These are phyloP conservation scores for Diachasma alloeum DNA, from an alignment of 1,140 invertebrate species.

Conservation along the genomic window DNA sequence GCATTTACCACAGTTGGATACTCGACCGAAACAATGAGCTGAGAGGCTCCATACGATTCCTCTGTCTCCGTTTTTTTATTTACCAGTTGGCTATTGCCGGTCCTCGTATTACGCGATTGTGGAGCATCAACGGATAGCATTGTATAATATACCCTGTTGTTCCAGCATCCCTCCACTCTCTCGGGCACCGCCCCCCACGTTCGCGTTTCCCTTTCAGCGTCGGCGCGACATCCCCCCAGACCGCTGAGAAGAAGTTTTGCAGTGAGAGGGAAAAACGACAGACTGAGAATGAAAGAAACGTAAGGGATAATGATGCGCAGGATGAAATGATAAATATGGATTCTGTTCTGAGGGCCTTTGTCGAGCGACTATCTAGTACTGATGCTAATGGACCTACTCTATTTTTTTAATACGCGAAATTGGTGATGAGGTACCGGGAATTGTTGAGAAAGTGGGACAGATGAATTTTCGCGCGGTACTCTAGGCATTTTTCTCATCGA, in stretches of 20 bases:
- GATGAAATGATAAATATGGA: constrained; percentile 27
- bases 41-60: constrained; percentile 34
- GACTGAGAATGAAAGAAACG: constrained; percentile 12
- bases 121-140: constrained; percentile 56
- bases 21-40: constrained; percentile 54
- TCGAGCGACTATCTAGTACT: constrained; percentile 7
- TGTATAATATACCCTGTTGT: constrained; percentile 61
- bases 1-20: constrained; percentile 54
- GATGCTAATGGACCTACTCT: constrained; percentile 29
- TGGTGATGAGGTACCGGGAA: not conserved
- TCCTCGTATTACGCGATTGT: constrained; percentile 44
- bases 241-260: not conserved
- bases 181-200: constrained; percentile 3
- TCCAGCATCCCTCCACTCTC: constrained; percentile 37
- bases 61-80: constrained; percentile 9
- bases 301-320: constrained; percentile 17
- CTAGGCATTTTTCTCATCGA: not conserved
- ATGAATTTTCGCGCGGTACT: not conserved
- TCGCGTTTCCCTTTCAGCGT: constrained; percentile 29
- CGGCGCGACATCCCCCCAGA: constrained; percentile 22
- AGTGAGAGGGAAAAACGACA: not conserved
- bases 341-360: constrained; percentile 16
- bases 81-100: constrained; percentile 24
- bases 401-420: not conserved
- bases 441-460: not conserved